These are phyloP conservation scores for Drosophila nigromelanica DNA, from an alignment of 1,140 invertebrate species.

Conservation along the genomic window DNA sequence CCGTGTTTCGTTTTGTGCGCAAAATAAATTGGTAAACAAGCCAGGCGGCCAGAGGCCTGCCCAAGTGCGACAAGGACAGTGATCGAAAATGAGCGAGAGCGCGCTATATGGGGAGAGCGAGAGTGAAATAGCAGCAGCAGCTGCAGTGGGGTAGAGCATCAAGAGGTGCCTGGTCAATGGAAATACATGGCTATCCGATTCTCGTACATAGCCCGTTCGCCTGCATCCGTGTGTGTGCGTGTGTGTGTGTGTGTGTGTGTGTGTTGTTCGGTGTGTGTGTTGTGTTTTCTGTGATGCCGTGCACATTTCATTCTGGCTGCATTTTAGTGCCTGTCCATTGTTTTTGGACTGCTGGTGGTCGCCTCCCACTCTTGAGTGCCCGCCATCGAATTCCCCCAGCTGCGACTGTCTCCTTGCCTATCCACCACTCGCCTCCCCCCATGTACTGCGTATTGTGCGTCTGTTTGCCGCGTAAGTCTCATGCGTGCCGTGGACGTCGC, in stretches of 20 bases:
- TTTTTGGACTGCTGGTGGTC: conserved; percentile 40
- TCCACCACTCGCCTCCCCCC: not conserved
- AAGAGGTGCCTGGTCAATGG: conserved; percentile 61
- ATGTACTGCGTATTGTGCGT: conserved; percentile 64
- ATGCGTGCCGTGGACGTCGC: conserved; percentile 30
- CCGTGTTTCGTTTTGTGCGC: conserved; percentile 79
- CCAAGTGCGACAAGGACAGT: conserved; percentile 36
- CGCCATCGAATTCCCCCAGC: conserved; percentile 15
- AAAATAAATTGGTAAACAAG: conserved; percentile 82
- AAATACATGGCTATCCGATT: conserved; percentile 59
- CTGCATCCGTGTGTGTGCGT: conserved; percentile 24
- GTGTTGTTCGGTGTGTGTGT: conserved; percentile 11
- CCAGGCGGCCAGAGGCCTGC: conserved; percentile 44
- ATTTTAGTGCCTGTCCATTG: conserved; percentile 67
- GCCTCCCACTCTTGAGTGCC: conserved; percentile 7
- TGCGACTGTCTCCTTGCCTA: not conserved
- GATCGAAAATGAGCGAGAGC: not conserved
- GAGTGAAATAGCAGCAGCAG: not conserved
- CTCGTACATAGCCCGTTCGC: conserved; percentile 73
- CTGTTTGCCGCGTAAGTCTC: conserved; percentile 37
- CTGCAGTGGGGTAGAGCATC: conserved; percentile 13
- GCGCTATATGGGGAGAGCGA: not conserved
- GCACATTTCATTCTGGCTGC: conserved; percentile 60
- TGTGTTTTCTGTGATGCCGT: conserved; percentile 34
- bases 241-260: conserved; percentile 19